These are phyloP conservation scores for Synaphobranchus kaupii DNA, from an alignment of 2,797 vertebrate species.

Conservation along the genomic window DNA sequence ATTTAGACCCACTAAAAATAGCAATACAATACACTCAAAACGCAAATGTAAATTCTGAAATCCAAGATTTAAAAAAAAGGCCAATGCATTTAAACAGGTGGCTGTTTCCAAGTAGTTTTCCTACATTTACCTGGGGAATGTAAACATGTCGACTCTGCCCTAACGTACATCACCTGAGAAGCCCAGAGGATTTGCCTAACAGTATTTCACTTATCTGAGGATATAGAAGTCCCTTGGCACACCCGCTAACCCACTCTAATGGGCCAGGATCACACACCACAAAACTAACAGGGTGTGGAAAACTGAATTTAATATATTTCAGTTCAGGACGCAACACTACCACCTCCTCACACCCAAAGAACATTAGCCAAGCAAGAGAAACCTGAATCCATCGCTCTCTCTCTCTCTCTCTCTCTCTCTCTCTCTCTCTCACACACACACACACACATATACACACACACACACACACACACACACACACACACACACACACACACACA, in stretches of 20 bases:
- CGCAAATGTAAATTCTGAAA: neutral
- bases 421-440: neutral
- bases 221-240: neutral
- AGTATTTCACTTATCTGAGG: neutral
- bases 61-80: neutral
- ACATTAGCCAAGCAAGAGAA: neutral
- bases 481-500: neutral
- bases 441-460: neutral
- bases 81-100: neutral
- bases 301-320: neutral
- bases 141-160: neutral
- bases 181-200: neutral
- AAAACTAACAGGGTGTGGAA: neutral
- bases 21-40: neutral
- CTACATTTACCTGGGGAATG: slow-evolving; percentile 16
- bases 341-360: neutral
- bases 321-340: neutral
- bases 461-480: neutral
- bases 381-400: neutral
- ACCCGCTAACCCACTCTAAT: neutral
- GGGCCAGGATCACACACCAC: neutral
- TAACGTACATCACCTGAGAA: neutral
- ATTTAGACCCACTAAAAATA: neutral
- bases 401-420: neutral
- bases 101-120: neutral